Evolutionary conservation across 2,113 vertebrate species (phyloP).

Genomic region (Empidonax alnorum): DNA sequence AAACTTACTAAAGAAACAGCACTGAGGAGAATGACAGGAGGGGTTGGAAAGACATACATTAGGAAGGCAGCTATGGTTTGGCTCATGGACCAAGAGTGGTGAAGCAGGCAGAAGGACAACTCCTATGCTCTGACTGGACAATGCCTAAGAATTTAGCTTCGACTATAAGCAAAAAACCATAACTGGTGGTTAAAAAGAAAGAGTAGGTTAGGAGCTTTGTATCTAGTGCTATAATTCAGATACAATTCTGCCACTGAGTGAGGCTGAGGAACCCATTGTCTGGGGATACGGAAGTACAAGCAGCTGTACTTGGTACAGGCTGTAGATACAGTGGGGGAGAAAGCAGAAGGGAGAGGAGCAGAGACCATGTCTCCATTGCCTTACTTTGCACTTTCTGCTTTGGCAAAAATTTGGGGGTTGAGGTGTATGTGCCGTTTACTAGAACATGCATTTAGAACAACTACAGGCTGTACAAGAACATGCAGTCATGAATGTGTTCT

Average conservation of each 20-base stretch:
- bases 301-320: background rate
- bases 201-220: background rate
- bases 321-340: background rate
- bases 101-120: background rate
- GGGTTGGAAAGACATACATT: background rate
- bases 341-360: background rate
- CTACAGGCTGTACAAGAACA: background rate
- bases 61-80: background rate
- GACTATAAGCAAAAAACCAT: background rate
- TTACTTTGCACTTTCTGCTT: background rate
- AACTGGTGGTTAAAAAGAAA: background rate
- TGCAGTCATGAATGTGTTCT: background rate
- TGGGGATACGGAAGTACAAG: background rate
- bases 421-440: background rate
- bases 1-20: background rate
- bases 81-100: background rate
- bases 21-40: background rate
- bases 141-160: background rate
- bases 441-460: background rate
- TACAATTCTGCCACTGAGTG: background rate
- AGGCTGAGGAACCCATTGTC: background rate
- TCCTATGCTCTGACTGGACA: background rate
- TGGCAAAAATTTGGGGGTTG: background rate
- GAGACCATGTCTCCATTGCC: background rate
- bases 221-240: background rate